Percentiles rank a stretch among this genome's conserved stretches.
Conservation (phyloP, 2,888 invertebrate genomes). For the Cephus spinipes region DNA sequence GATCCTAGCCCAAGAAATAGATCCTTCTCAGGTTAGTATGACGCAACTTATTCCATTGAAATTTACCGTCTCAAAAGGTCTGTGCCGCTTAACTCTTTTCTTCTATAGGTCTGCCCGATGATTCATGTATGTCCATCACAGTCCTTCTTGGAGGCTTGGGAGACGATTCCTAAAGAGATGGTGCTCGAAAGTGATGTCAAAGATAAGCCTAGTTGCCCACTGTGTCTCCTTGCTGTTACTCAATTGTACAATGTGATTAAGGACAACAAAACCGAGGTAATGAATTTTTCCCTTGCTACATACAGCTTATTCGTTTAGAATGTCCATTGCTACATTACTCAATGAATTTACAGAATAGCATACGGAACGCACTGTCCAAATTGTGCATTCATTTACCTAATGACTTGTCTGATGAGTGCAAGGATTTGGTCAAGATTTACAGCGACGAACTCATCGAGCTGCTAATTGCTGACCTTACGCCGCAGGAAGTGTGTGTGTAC, state of each 20-base stretch:
- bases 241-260: conserved; percentile 81
- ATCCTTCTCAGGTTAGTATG: conserved; percentile 75
- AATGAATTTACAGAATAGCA: conserved; percentile 71
- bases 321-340: background rate
- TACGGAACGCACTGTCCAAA: conserved; percentile 76
- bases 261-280: conserved; percentile 81
- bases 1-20: conserved; percentile 81
- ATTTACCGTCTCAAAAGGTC: background rate
- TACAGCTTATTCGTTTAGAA: background rate
- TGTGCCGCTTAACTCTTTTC: conserved; percentile 27
- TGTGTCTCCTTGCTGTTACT: conserved; percentile 86
- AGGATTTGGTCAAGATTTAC: conserved; percentile 82
- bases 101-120: conserved; percentile 76
- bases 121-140: conserved; percentile 76
- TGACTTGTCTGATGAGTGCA: conserved; percentile 76
- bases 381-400: conserved; percentile 78
- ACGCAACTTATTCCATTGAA: background rate
- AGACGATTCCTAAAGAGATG: conserved; percentile 65
- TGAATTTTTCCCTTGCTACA: background rate
- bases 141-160: conserved; percentile 62
- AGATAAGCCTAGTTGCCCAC: conserved; percentile 80
- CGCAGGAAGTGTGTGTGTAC: conserved; percentile 82
- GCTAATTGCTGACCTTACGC: conserved; percentile 80
- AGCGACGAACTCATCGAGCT: conserved; percentile 82
- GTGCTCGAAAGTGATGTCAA: conserved; percentile 67